These are phyloP conservation scores for Nyctalus aviator DNA, from an alignment of 2,797 vertebrate genomes.

Conservation along the genomic window DNA sequence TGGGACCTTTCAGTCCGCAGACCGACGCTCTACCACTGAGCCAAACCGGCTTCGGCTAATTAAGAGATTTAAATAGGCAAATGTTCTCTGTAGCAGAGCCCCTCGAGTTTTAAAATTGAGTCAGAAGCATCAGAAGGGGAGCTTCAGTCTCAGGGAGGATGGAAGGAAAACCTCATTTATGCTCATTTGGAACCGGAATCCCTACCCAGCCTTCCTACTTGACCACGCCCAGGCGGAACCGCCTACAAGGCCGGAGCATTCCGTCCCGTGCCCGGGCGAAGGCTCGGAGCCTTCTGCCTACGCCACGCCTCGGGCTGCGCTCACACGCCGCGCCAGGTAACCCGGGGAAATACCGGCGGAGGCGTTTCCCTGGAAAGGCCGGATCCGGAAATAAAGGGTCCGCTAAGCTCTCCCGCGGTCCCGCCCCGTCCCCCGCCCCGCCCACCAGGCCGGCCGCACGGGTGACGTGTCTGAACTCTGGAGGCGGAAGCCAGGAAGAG, in stretches of 20 bases:
- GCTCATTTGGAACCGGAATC: not conserved
- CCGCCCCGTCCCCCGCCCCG: not conserved
- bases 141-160: not conserved
- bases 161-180: not conserved
- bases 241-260: fast-evolving
- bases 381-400: constrained; percentile 28
- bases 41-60: no score
- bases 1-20: no score
- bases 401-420: fast-evolving
- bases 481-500: constrained; percentile 3
- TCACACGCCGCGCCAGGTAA: fast-evolving
- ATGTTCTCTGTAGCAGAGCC: not conserved
- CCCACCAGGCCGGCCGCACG: not conserved
- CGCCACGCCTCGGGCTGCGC: fast-evolving
- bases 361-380: not conserved
- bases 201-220: not conserved
- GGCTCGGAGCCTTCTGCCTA: fast-evolving
- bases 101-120: not conserved
- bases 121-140: not conserved
- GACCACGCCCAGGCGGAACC: fast-evolving
- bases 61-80: not conserved
- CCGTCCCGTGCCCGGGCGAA: fast-evolving
- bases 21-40: no score
- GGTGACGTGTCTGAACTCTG: constrained; percentile 72
- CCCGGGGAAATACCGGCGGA: not conserved